Evolutionary conservation across 2,888 invertebrate genomes (phyloP), one percentile per base, ranked within the genome.

Genomic region (Heliconius cydno): DNA sequence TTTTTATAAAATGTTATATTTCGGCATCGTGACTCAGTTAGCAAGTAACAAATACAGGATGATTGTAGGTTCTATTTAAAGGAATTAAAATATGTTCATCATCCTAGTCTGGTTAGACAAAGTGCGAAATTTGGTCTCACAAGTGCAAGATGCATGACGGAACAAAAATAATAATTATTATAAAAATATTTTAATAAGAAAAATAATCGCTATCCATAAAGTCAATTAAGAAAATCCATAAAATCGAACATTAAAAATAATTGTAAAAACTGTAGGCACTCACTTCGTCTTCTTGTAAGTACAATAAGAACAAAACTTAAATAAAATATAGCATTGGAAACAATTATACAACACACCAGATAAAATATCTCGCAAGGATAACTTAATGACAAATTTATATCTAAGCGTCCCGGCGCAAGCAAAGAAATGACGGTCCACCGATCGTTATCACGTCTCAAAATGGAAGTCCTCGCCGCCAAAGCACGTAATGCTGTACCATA

Each of bases 401-500:
- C 82, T 80, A 79, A 80, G 10, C 60, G 74, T 72, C 70, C 63
- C 70, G 77, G 77, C 75, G 79, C 77, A 71, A 77, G 72, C 76
- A 77, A 82, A 80, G 79, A 79, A 79, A 77, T 77, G 82, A 75
- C 80, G 65, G 71, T 77, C 72, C 71, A 34, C 38, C 63, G 82
- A 80, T 82, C n/a, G 22, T 70, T 77, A 82, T 82, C 82, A 63
- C 28, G 73, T 74, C 77, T 80, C 30, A 79, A 81, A 75, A 79
- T 75, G 79, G 80, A 74, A 77, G 77, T 79, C 57, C 72, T 79
- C 70, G 84, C 85, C 86, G 85, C 84, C 87, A 88, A 88, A 88
- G 86, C 85, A 84, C 86, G 86, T 87, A 83, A 85, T 86, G 84
- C 81, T 87, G 85, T 86, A 84, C 90, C 90, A 89, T 92, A 92